Percentiles rank a stretch among this genome's conserved stretches.
phyloP scores from a whole-genome alignment of 2,797 vertebrate genomes.

The Tympanoctomys barrerae region DNA sequence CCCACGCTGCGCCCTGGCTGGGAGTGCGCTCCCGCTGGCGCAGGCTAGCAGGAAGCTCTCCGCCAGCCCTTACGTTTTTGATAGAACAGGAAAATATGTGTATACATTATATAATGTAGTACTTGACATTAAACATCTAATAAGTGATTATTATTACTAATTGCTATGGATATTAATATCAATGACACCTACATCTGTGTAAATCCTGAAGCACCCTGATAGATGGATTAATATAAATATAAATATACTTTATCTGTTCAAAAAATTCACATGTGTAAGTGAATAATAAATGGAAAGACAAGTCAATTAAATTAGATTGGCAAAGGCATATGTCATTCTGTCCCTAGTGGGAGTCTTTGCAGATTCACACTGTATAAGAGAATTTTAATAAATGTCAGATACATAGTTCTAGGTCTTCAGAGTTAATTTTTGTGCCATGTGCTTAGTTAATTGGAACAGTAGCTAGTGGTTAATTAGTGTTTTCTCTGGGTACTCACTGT shows the following conservation, averaged over 20 bases:
- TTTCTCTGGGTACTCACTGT: background rate
- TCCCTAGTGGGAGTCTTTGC: background rate
- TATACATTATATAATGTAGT: background rate
- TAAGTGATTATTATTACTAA: background rate
- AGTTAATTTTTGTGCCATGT: background rate
- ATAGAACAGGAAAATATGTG: background rate
- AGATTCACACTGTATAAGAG: background rate
- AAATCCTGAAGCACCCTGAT: background rate
- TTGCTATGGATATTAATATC: background rate
- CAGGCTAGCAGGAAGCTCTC: no score
- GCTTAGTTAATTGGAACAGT: background rate
- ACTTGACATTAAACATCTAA: background rate
- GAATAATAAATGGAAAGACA: background rate
- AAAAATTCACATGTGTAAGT: background rate
- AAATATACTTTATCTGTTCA: background rate
- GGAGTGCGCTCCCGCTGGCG: no score
- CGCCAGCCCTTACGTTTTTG: background rate
- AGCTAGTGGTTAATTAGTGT: background rate
- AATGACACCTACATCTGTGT: background rate
- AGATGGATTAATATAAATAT: background rate
- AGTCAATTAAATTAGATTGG: background rate
- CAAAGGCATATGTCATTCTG: background rate
- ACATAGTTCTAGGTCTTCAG: background rate
- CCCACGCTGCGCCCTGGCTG: no score
- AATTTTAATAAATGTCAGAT: background rate